Evolutionary conservation across 2,113 vertebrate genomes (phyloP).

Genomic region (Donacobius atricapilla): DNA sequence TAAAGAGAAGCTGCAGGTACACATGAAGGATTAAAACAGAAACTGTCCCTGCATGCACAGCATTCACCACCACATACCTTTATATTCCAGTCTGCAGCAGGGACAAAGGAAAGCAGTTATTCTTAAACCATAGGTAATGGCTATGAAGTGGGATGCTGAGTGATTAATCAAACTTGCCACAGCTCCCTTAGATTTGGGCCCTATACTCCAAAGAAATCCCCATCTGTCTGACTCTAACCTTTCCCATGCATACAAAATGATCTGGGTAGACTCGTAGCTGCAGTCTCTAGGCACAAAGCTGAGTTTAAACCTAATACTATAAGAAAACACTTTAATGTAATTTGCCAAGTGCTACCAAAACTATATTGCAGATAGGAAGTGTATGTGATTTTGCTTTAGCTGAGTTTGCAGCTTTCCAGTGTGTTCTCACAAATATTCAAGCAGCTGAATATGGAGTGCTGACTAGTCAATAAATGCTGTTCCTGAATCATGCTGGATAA

Average conservation of each 20-base stretch:
- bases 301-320: background rate
- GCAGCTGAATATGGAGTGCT: background rate
- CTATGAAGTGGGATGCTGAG: background rate
- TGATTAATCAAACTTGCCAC: background rate
- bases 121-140: background rate
- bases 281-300: background rate
- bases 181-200: background rate
- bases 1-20: background rate
- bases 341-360: background rate
- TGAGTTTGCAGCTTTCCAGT: background rate
- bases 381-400: background rate
- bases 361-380: background rate
- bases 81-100: background rate
- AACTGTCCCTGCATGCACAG: background rate
- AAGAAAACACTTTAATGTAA: background rate
- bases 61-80: background rate
- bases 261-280: background rate
- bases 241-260: background rate
- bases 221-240: background rate
- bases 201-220: background rate
- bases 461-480: background rate
- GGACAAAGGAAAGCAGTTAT: background rate
- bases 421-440: background rate
- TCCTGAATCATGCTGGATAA: background rate
- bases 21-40: background rate